Evolutionary conservation across 2,113 vertebrate genomes (phyloP), one percentile per base, ranked within the genome.

Genomic region (Tragelaphus buxtoni): DNA sequence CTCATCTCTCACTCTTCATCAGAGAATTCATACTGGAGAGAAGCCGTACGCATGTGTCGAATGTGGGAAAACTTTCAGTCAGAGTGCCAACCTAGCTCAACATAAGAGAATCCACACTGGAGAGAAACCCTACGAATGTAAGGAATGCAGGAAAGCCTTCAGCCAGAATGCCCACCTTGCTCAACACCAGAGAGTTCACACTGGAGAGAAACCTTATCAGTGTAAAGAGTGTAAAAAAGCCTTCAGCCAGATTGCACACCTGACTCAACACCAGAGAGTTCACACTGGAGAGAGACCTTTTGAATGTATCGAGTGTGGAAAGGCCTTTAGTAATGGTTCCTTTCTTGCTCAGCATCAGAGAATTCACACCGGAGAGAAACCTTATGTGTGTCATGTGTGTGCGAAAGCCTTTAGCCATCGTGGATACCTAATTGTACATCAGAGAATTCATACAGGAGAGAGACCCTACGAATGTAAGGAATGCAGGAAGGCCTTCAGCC

Each of bases 181-280:
- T 49, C 98, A 98, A 42, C 98, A 98, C 56, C 98, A 97, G 98
- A 96, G 98, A 85, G 98, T 98, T 55, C 98, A 98, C 30, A 98
- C 98, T 0, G 98, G 98, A 0, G 98, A 98, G 92, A 98, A 97
- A 76, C 98, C 98, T 10, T 98, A 98, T 3, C 97, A 98, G 53
- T 98, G 98, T 76, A 81, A 97, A n/a, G 98, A 98, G 39, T 98
- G 98, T 14, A 96, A 98, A 32, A 98, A 98, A 69, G 97, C 98
- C 94, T 98, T 98, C 96, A 98, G 98, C 89, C 98, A 98, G 96
- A 98, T 98, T 60, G 98, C 98, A 2, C 98, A 98, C 60, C 96
- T 98, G 93, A 98, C 98, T 42, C 98, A 98, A 42, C 98, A 98
- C 3, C 98, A 98, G 93, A 98, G 97, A 76, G 97, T 98, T 22